phyloP scores from a whole-genome alignment of 2,888 invertebrate species.

The Amphimallon solstitiale region DNA sequence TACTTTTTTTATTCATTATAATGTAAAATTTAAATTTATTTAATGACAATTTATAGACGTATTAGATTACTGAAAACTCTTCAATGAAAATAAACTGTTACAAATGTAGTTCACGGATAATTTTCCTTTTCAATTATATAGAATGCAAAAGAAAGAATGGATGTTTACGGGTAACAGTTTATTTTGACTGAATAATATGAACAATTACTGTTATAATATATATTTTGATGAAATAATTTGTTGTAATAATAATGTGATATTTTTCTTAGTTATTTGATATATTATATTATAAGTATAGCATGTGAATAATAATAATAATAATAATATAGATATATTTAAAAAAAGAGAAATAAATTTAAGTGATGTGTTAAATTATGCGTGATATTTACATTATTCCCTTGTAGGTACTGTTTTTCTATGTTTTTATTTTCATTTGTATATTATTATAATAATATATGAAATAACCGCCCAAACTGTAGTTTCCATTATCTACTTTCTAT shows the following conservation, averaged over 20 bases:
- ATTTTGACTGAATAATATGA: neutral
- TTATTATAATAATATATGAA: conserved; percentile 1
- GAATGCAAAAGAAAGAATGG: neutral
- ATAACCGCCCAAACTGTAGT: conserved; percentile 4
- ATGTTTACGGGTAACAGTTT: neutral
- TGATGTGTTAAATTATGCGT: conserved; percentile 33
- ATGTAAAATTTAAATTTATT: neutral
- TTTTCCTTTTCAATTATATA: too few relatives aligned
- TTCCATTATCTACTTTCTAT: neutral
- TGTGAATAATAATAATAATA: conserved; percentile 28
- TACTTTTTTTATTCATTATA: neutral
- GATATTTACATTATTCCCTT: conserved; percentile 24
- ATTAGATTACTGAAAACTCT: neutral
- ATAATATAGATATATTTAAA: too few relatives aligned
- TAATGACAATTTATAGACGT: neutral
- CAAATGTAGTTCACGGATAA: neutral
- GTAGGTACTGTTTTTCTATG: neutral
- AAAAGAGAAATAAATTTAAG: conserved; percentile 1
- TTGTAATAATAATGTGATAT: conserved; percentile 35
- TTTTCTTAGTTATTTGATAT: conserved; percentile 34
- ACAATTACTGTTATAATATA: neutral
- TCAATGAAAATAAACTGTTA: neutral
- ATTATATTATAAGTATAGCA: conserved; percentile 21
- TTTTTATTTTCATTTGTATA: conserved; percentile 21
- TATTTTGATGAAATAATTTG: conserved; percentile 23